Base-by-base conservation (phyloP, 1,140 invertebrate genomes). In the Coptotermes formosanus region DNA sequence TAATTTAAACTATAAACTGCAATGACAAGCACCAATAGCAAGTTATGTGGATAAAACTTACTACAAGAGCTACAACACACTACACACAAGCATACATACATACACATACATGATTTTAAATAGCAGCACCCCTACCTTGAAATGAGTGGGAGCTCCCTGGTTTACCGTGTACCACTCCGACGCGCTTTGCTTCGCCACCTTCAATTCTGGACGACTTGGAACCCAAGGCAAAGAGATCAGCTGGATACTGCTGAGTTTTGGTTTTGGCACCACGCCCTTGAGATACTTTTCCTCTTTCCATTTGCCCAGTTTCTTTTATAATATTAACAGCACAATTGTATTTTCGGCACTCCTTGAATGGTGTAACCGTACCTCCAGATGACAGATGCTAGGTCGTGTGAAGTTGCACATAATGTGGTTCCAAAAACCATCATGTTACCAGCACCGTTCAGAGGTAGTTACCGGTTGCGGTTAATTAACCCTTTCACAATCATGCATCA, bases 191-290 rank as follows among this genome's bases (percentile, higher is more conserved):
- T 87, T 94, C 93, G 4, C 89, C 88, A 84, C 90, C 90, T 87
- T 93, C 90, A 69, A 89, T 89, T 44, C 92, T 89, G 2, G 91
- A 89, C 82, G 89, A 88, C 90, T 94, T 94, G 0, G 93, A 91
- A 69, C 94, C 94, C 12, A 94, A 89, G 25, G 93, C 93, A 89
- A 93, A 94, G 30, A 94, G 90, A 90, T 94, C 93, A 14, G 93
- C 90, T 38, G 93, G 92, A 90, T 93, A 93, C 85, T 94, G 94
- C 85, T 93, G 92, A 75, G 93, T 93, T 91, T 94, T 94, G 86
- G 91, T 91, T 88, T 94, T 94, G 1, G 91, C 91, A 48, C 93
- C 93, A 87, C 93, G 91, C 32, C 92, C 91, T 43, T 84, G 82
- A 32, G 38, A 38, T 82, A 43, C 55, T 44, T 85, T 85, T 32